Evolutionary conservation across 1,140 invertebrate species (phyloP), one percentile per base, ranked within the genome.

Genomic region (Habropoda laboriosa): DNA sequence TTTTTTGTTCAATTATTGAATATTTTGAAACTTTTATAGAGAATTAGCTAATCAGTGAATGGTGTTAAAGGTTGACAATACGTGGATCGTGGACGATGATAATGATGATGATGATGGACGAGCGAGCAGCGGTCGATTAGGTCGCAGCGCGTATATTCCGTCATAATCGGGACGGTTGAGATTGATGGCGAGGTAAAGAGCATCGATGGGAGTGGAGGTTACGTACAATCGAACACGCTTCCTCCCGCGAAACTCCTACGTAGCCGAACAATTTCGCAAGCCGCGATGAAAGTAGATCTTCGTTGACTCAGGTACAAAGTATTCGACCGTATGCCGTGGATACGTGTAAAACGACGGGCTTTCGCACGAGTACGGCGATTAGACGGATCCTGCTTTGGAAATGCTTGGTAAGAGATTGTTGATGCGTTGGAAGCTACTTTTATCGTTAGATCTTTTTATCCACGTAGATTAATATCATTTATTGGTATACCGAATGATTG

Each of bases 261-360:
- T 77, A 57, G 53, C 53, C 53, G 66, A 77, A 77, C 75, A 70
- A 77, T 77, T 77, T 77, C 75, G 75, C 75, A 77, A 77, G 40
- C 55, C 13, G 53, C 75, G 75, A 77, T 77, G 75, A 77, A 77
- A 77, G 75, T 77, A 77, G 75, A 77, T 77, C 75, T 77, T 77
- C 75, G 75, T 77, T 71, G 75, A 77, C 66, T 77, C 75, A 77
- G 75, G 55, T 77, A 77, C 66, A 27, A 77, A 60, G 75, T 70
- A 77, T 77, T 71, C 66, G 30, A 45, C 32, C 75, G 53, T 38
- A 16, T 55, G 27, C 40, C 27, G 40, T 27, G n/a, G 51, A 70
- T 57, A 68, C 49, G 38, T 67, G 53, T 57, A 68, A 60, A 70
- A 58, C 40, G 45, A 27, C 10, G n/a, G 27, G 13, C 30, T 55